Conservation (phyloP, 2,113 vertebrate genomes). For the Misgurnus mizolepis region DNA sequence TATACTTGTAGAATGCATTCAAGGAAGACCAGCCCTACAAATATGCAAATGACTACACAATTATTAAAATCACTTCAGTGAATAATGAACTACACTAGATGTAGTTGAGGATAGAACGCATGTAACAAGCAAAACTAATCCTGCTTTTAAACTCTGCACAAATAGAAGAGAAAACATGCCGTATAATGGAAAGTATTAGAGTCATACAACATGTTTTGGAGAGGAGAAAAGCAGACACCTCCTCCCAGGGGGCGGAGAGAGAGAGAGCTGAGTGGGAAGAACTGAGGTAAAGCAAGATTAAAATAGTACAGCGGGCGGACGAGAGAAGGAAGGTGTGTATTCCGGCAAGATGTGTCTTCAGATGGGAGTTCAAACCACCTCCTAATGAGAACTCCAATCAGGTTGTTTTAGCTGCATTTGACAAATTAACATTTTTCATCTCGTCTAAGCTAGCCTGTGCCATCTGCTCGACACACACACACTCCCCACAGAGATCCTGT, state of each 20-base stretch:
- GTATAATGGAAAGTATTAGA: not conserved
- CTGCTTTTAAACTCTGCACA: not conserved
- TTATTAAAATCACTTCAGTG: not conserved
- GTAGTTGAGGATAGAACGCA: not conserved
- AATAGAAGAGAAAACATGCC: not conserved
- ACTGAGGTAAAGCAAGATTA: constrained; percentile 30
- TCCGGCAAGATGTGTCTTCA: constrained; percentile 54
- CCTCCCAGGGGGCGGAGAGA: constrained; percentile 12
- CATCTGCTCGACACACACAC: constrained; percentile 59
- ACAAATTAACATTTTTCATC: constrained; percentile 68
- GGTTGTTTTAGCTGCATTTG: constrained; percentile 64
- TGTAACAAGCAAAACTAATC: not conserved
- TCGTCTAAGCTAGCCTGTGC: constrained; percentile 57
- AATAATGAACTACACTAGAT: not conserved
- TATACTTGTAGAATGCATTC: not conserved
- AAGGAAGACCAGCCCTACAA: not conserved
- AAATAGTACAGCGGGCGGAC: constrained; percentile 47
- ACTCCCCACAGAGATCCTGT: constrained; percentile 55
- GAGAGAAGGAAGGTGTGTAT: constrained; percentile 45
- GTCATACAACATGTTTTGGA: constrained; percentile 23
- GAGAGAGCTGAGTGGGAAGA: constrained; percentile 16
- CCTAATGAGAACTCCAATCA: constrained; percentile 65
- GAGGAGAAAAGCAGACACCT: constrained; percentile 16
- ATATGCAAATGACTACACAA: not conserved
- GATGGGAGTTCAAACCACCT: constrained; percentile 53